Base-by-base conservation (phyloP, 2,888 invertebrate species). In the Nesidiocoris tenuis region DNA sequence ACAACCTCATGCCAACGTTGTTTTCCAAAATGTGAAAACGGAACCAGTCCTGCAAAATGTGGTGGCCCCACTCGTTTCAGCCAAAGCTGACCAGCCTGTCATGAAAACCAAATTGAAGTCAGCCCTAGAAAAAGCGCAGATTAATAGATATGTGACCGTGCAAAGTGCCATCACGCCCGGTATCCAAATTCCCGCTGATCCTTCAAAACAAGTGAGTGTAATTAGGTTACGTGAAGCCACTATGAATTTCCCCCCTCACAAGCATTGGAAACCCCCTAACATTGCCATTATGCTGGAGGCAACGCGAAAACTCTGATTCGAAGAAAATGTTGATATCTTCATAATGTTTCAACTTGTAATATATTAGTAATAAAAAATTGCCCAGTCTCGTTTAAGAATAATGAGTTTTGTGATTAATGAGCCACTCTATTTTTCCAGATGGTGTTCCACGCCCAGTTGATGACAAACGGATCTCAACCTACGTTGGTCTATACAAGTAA, bases 361-460 rank as follows among this genome's bases (percentile, higher is more conserved):
- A n/a, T n/a, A n/a, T n/a, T n/a, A n/a, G n/a, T n/a, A n/a, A n/a
- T n/a, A n/a, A n/a, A n/a, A n/a, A n/a, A n/a, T n/a, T n/a, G n/a
- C n/a, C n/a, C n/a, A n/a, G n/a, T n/a, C n/a, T n/a, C n/a, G n/a
- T n/a, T n/a, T n/a, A n/a, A n/a, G n/a, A n/a, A n/a, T n/a, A n/a
- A n/a, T n/a, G n/a, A n/a, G n/a, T n/a, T n/a, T n/a, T n/a, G n/a
- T n/a, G n/a, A n/a, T n/a, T n/a, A n/a, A n/a, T n/a, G n/a, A n/a
- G n/a, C n/a, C n/a, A n/a, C n/a, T n/a, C n/a, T n/a, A n/a, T 77
- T 83, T 76, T 83, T 85, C 65, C 88, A 89, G 80, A 87, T 91
- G 57, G 86, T 91, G 68, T 84, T 91, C 68, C 90, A 90, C 82
- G 87, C 90, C 1, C 90, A 89, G 83, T 83, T 89, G 80, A 82